Conservation (phyloP, 1,140 invertebrate genomes). For the Hypothenemus hampei region DNA sequence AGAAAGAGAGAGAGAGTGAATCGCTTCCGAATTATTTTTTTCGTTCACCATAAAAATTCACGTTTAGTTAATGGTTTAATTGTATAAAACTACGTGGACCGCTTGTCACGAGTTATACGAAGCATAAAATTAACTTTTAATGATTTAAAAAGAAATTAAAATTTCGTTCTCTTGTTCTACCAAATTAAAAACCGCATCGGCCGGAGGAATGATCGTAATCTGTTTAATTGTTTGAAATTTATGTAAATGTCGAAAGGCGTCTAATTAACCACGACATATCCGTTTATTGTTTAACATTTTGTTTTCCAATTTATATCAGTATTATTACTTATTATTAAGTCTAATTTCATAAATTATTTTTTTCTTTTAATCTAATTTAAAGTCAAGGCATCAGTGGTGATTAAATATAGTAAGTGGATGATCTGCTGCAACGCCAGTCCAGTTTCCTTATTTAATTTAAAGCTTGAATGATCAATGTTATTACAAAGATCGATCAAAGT, state of each 20-base stretch:
- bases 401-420: too few species aligned
- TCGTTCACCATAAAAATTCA: constrained; percentile 34
- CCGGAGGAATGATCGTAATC: constrained; percentile 15
- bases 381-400: too few species aligned
- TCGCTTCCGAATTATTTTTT: constrained; percentile 18
- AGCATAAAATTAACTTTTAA: constrained; percentile 43
- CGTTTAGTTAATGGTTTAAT: constrained; percentile 41
- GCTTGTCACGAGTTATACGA: constrained; percentile 31
- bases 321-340: too few species aligned
- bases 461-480: constrained; percentile 23
- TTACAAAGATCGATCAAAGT: constrained; percentile 21
- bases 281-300: constrained; percentile 18
- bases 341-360: too few species aligned
- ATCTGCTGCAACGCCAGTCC: too few species aligned
- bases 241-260: constrained; percentile 10
- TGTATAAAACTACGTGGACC: constrained; percentile 28
- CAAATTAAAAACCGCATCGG: constrained; percentile 22
- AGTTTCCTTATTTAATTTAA: constrained; percentile 28
- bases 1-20: constrained; percentile 8
- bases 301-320: too few species aligned
- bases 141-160: constrained; percentile 37
- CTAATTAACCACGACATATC: constrained; percentile 16
- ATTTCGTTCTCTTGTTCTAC: constrained; percentile 24
- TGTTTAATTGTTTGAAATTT: constrained; percentile 8
- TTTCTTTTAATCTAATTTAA: too few species aligned